Percentiles rank a stretch among this genome's conserved stretches.
These are phyloP conservation scores for Cervus canadensis DNA, from an alignment of 2,113 vertebrate species.

Conservation along the genomic window DNA sequence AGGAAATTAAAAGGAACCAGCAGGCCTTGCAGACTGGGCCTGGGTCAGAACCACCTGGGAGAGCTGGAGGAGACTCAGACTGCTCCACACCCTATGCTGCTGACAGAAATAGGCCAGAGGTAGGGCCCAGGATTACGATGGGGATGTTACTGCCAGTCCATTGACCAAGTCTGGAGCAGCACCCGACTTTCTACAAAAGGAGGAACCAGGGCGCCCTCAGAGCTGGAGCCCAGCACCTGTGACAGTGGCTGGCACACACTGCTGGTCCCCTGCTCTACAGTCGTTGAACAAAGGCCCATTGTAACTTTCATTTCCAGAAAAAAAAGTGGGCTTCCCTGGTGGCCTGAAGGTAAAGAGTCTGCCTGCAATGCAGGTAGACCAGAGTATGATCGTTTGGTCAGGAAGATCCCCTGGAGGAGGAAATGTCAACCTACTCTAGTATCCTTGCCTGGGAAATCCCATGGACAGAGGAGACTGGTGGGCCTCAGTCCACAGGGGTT, in stretches of 20 bases:
- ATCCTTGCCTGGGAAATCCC: background rate
- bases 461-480: background rate
- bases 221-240: background rate
- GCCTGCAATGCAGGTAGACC: background rate
- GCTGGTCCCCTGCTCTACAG: background rate
- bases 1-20: background rate
- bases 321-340: background rate
- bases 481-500: background rate
- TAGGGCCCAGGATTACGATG: background rate
- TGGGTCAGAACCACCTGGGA: background rate
- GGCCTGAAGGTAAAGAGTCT: background rate
- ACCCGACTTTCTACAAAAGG: rapidly evolving
- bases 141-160: no score
- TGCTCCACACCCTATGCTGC: background rate
- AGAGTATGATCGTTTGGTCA: background rate
- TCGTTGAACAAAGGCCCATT: background rate
- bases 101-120: rapidly evolving
- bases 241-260: background rate
- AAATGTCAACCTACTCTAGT: background rate
- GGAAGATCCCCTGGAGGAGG: background rate
- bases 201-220: rapidly evolving
- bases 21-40: background rate
- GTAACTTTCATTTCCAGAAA: background rate
- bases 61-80: background rate
- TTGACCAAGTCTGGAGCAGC: background rate